These are phyloP conservation scores for Agrochola circellaris DNA, from an alignment of 2,888 invertebrate genomes.

Conservation along the genomic window DNA sequence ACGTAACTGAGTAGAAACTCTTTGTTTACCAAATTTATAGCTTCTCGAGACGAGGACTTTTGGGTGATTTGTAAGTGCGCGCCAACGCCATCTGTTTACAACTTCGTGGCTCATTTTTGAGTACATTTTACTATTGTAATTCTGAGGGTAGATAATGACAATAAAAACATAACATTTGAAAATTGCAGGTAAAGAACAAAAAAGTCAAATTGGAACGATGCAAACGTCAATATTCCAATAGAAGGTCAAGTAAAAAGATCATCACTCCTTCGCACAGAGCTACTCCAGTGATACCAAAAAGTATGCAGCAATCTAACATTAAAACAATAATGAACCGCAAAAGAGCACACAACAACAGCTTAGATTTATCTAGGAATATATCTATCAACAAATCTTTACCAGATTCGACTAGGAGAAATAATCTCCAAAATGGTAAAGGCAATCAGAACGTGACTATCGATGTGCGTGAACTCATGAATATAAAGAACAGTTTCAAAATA, in stretches of 20 bases:
- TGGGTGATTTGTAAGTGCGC: not conserved
- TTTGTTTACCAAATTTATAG: no score
- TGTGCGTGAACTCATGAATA: conserved; percentile 70
- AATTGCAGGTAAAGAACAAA: conserved; percentile 70
- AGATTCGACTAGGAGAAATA: conserved; percentile 75
- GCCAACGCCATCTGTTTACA: not conserved
- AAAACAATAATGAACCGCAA: conserved; percentile 65
- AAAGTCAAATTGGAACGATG: conserved; percentile 71
- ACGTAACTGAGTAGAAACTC: no score
- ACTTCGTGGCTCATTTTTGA: not conserved
- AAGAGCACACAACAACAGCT: conserved; percentile 64
- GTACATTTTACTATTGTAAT: not conserved
- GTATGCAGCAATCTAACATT: conserved; percentile 66
- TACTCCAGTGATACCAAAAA: conserved; percentile 75
- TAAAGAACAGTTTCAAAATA: conserved; percentile 73
- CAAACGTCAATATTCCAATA: conserved; percentile 74
- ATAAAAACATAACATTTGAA: not conserved
- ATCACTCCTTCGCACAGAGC: conserved; percentile 77
- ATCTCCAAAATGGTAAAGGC: conserved; percentile 49
- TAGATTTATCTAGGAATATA: conserved; percentile 36
- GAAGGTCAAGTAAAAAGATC: conserved; percentile 71
- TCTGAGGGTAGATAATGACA: conserved; percentile 1
- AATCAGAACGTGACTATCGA: conserved; percentile 66
- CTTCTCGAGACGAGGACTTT: no score
- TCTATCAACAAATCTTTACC: conserved; percentile 73